Conservation (phyloP, 2,797 vertebrate species). For the Hybognathus amarus region DNA sequence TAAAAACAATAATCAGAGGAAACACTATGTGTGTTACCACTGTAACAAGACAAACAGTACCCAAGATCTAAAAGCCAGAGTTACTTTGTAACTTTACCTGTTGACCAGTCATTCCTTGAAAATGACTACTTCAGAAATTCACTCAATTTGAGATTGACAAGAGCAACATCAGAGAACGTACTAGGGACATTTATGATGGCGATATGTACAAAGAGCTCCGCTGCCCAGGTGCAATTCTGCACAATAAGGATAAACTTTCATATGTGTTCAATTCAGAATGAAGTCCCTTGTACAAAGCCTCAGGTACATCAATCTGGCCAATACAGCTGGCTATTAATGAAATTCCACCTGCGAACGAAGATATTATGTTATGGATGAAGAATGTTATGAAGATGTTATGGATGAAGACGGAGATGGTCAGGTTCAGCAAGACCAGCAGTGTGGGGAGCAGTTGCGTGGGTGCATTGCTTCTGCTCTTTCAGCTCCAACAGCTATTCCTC, state of each 20-base stretch:
- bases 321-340: slow-evolving; percentile 32
- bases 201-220: slow-evolving; percentile 22
- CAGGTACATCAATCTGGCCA: slow-evolving; percentile 22
- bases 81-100: slow-evolving; percentile 20
- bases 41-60: slow-evolving; percentile 23
- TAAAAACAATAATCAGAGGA: slow-evolving; percentile 13
- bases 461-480: no score
- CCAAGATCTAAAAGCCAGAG: slow-evolving; percentile 14
- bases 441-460: no score
- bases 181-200: slow-evolving; percentile 34
- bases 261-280: slow-evolving; percentile 8
- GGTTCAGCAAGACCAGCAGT: no score
- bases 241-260: slow-evolving; percentile 6
- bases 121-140: slow-evolving; percentile 20
- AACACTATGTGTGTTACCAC: slow-evolving; percentile 15
- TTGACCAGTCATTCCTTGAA: slow-evolving; percentile 15
- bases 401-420: no score
- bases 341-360: slow-evolving; percentile 3
- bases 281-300: slow-evolving; percentile 21
- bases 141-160: slow-evolving; percentile 16
- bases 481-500: no score
- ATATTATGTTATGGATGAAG: no score
- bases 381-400: no score
- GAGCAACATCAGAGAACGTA: slow-evolving; percentile 12
- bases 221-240: background rate